Base-by-base conservation (phyloP, 2,888 invertebrate genomes). In the Macaria notata region DNA sequence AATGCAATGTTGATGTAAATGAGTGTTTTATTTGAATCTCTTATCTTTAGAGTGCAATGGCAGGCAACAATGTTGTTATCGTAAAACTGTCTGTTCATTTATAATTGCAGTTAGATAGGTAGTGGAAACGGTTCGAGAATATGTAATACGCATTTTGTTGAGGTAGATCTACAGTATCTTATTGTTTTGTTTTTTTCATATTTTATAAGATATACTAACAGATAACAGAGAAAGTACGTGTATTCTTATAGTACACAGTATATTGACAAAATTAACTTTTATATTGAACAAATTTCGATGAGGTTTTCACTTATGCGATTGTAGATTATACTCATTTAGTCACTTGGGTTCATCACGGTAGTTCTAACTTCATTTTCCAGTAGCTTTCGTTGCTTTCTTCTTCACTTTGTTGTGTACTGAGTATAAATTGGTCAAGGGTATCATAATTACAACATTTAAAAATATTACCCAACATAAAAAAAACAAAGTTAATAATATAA, bases 1-100 rank as follows among this genome's bases (percentile, higher is more conserved):
- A 70, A 65, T 55, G 53, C 56, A 30, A 56, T 69, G 53, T 61
- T 65, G 61, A 61, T 63, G 62, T 64, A 53, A 33, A 47, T 31
- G 54, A 49, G 65, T 44, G 67, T 53, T 53, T 53, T 53, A 53
- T 53, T 53, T 46, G 19, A 9, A 30, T 4, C 31, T 31, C 19
- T n/a, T 49, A 33, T 9, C 4, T 8, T 43, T 9, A 9, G 9
- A 33, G 50, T 29, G 36, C 31, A 50, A 42, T 50, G 49, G 43
- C 50, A 9, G 31, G 44, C 5, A 3, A 51, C 46, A 46, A 36
- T 36, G 49, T 58, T 9, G 49, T 38, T 49, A 58, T 58, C 57
- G 3, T 8, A 31, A 9, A 4, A 46, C n/a, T 6, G 4, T n/a
- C 9, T 41, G 41, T 8, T n/a, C 36, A 46, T 46, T 42, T 50